Evolutionary conservation across 2,888 invertebrate species (phyloP).

Genomic region (Heteromurus nitidus): DNA sequence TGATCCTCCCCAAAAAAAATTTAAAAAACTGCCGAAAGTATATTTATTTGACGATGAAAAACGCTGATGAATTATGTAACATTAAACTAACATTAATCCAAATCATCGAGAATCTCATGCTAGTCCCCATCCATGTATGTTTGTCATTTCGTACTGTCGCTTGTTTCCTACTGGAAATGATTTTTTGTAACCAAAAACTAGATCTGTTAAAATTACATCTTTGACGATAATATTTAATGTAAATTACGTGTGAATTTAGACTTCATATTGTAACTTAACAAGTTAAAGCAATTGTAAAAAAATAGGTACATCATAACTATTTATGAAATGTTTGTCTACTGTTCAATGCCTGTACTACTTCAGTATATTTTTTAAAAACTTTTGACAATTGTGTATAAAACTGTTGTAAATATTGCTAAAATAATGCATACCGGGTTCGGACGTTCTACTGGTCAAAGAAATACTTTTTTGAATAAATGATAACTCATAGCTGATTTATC

Average conservation of each 20-base stretch:
- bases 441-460: background rate
- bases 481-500: background rate
- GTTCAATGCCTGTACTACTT: no score
- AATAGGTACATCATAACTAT: no score
- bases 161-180: no score
- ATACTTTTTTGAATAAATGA: no score
- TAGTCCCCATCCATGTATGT: constrained; percentile 28
- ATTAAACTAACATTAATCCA: background rate
- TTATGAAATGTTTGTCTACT: no score
- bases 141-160: no score
- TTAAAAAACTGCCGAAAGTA: background rate
- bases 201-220: no score
- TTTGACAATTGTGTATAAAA: background rate
- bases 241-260: no score
- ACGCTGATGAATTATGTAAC: background rate
- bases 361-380: constrained; percentile 18
- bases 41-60: background rate
- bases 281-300: no score
- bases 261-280: no score
- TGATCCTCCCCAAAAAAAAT: background rate
- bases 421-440: background rate
- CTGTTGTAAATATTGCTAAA: background rate
- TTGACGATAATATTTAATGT: no score
- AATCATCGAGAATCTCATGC: constrained; percentile 39
- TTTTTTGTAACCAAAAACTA: no score